phyloP scores from a whole-genome alignment of 1,140 invertebrate genomes.

The Diorhabda elongata region DNA sequence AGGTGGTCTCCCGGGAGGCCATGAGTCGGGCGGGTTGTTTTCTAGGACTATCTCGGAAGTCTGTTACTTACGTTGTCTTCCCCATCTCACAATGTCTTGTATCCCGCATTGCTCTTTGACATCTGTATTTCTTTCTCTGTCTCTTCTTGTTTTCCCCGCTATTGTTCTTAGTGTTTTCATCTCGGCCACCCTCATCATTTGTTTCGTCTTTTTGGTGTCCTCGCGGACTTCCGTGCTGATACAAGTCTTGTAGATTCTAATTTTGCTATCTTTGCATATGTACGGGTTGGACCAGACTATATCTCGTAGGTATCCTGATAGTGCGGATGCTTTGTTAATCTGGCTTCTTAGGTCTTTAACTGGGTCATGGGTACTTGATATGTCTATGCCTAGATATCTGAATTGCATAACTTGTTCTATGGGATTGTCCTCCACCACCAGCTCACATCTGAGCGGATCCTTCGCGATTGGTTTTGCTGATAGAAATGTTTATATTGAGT shows the following conservation, averaged over 20 bases:
- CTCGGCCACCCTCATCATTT: too few relatives aligned
- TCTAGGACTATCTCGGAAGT: conserved; percentile 2
- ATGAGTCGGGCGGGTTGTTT: conserved; percentile 4
- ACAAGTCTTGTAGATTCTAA: conserved; percentile 7
- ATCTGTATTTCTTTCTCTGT: too few relatives aligned
- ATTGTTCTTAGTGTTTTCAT: too few relatives aligned
- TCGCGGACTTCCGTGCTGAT: not conserved
- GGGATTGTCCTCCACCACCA: not conserved
- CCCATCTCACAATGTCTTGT: too few relatives aligned
- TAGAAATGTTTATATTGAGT: too few relatives aligned
- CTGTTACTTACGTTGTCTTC: too few relatives aligned
- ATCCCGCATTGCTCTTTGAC: too few relatives aligned
- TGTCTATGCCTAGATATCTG: not conserved
- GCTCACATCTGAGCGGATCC: too few relatives aligned
- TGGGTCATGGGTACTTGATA: not conserved
- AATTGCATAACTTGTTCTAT: not conserved
- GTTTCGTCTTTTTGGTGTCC: too few relatives aligned
- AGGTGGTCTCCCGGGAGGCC: conserved; percentile 12
- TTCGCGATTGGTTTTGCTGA: too few relatives aligned
- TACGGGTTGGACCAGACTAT: not conserved
- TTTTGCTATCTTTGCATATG: not conserved
- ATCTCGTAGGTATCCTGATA: not conserved
- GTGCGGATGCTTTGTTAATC: not conserved
- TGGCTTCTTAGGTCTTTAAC: too few relatives aligned
- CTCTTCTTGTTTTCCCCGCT: too few relatives aligned